Conservation (phyloP, 1,140 invertebrate genomes). For the Macrocentrus cingulum region DNA sequence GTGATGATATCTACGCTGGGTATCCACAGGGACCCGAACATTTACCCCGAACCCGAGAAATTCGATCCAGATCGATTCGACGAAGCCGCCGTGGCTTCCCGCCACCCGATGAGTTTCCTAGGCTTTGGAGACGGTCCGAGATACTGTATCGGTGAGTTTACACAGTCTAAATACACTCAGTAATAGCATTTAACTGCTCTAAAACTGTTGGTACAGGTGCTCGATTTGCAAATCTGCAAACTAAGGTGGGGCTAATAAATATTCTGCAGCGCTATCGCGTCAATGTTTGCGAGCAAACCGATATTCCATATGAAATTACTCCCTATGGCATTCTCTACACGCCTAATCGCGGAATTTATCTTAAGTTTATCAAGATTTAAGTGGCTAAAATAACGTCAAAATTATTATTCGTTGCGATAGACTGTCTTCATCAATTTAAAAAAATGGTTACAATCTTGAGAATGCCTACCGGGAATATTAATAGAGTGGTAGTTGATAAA, state of each 20-base stretch:
- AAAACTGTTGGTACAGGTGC: no score
- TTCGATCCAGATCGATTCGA: conserved; percentile 55
- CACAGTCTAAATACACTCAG: no score
- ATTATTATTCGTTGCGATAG: not conserved
- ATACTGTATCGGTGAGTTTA: conserved; percentile 64
- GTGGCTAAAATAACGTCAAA: no score
- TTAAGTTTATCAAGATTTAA: conserved; percentile 21
- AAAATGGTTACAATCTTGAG: no score
- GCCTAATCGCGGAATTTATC: conserved; percentile 24
- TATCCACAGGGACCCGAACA: no score
- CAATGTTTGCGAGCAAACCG: conserved; percentile 24
- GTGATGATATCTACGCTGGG: conserved; percentile 41
- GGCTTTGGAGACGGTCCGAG: conserved; percentile 72
- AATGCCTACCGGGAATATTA: no score
- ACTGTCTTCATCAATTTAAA: not conserved
- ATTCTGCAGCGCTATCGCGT: conserved; percentile 23
- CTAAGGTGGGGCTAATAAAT: conserved; percentile 29
- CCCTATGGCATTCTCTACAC: conserved; percentile 14
- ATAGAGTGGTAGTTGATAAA: no score
- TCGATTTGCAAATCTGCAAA: conserved; percentile 27
- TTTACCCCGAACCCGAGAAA: no score
- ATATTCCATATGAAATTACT: conserved; percentile 26
- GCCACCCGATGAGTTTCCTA: conserved; percentile 51
- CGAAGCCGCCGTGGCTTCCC: conserved; percentile 27
- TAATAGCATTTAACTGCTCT: no score